phyloP scores from a whole-genome alignment of 2,888 invertebrate species.

The Pristionchus arcanus region DNA sequence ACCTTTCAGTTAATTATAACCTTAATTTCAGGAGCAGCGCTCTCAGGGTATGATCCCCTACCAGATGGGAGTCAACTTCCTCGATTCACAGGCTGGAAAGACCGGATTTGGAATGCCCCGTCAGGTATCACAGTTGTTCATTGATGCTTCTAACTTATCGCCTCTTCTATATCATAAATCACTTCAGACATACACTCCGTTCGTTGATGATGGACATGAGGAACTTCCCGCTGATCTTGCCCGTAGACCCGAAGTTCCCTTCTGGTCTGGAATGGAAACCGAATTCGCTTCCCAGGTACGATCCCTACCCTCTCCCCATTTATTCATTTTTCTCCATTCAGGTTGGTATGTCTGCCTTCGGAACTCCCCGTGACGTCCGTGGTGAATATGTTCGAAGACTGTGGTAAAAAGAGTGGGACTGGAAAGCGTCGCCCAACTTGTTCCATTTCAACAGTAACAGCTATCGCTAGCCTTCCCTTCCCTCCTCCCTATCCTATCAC shows the following conservation, averaged over 20 bases:
- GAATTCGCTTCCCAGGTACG: slow-evolving; percentile 77
- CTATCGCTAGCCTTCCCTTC: slow-evolving; percentile 37
- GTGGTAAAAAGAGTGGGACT: slow-evolving; percentile 66
- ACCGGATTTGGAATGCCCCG: slow-evolving; percentile 82
- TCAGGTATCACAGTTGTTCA: slow-evolving; percentile 45
- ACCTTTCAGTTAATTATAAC: slow-evolving; percentile 57
- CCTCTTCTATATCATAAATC: too few relatives aligned
- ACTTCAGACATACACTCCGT: slow-evolving; percentile 77
- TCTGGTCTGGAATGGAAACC: slow-evolving; percentile 78
- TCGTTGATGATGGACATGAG: slow-evolving; percentile 78
- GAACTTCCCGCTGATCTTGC: slow-evolving; percentile 79
- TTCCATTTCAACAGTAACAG: slow-evolving; percentile 5
- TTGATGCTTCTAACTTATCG: too few relatives aligned
- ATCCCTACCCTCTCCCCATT: not conserved
- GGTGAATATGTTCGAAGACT: slow-evolving; percentile 76
- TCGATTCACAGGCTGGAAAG: slow-evolving; percentile 82
- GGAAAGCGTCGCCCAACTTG: not conserved
- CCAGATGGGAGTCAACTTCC: slow-evolving; percentile 83
- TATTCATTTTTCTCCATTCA: slow-evolving; percentile 58
- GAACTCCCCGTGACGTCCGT: slow-evolving; percentile 79
- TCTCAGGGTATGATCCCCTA: slow-evolving; percentile 81
- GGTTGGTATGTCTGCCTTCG: slow-evolving; percentile 79
- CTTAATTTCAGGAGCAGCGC: slow-evolving; percentile 74
- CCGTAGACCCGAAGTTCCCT: slow-evolving; percentile 78
- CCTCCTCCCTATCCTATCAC: not conserved